Evolutionary conservation across 1,140 invertebrate genomes (phyloP), one percentile per base, ranked within the genome.

Genomic region (Drosophila sulfurigaster): DNA sequence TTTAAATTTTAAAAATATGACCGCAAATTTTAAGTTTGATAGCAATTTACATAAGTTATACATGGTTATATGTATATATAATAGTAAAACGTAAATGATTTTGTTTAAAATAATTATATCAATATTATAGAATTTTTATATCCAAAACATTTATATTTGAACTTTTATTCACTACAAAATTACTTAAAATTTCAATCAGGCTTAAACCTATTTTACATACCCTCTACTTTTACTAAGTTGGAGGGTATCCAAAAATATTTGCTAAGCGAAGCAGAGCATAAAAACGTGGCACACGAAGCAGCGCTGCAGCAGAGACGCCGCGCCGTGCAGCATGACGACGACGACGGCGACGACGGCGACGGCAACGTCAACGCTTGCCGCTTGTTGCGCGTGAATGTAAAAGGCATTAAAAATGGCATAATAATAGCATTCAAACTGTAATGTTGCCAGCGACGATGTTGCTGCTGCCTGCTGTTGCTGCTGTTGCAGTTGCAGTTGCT

Each of bases 401-500:
- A 62, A 69, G 58, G 65, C 78, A 81, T 78, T 78, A 78, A 79
- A 78, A 69, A 80, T 75, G 83, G 78, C 81, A 89, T 85, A 89
- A 85, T 85, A 85, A 82, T 89, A 74, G 81, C 75, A 81, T 70
- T 89, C 78, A 78, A 89, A 72, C 72, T 68, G 76, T 81, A 73
- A 73, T 79, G 75, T 83, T 82, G 80, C 81, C 67, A 15, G 56
- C 48, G 41, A 38, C 43, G 46, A 38, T 64, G 60, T 30, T 58
- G 74, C 52, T 45, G 66, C 20, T 52, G 68, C 7, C 35, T 48
- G 45, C 25, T 54, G 64, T 41, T 57, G 71, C 49, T 63, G 73
- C 35, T 65, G 75, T 30, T 58, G 74, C 51, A 41, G 66, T 15
- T 52, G 68, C 7, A 20, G 16, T 25, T 48, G 45, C 16, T 54